Base-by-base conservation (phyloP, 2,888 invertebrate species). In the Lymantria monacha region DNA sequence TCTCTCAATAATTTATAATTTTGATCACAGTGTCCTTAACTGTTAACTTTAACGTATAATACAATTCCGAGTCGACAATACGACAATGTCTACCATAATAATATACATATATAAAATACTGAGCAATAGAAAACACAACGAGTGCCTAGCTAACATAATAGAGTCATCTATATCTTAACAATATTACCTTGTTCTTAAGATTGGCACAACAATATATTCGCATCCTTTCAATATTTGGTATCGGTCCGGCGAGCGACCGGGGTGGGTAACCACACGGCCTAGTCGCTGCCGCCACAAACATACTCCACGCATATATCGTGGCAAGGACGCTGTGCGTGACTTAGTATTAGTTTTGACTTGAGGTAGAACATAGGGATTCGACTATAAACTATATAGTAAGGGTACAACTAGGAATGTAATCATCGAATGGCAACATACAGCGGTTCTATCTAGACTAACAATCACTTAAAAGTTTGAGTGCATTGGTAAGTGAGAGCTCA, bases 1-100 rank as follows among this genome's bases (percentile, higher is more conserved):
- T 90, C 89, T 91, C 88, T 91, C 87, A 89, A 88, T 90, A 90
- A 87, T 91, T 89, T 87, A 90, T 90, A 91, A 91, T 90, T 90
- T 90, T 85, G 87, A 91, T 91, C 90, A 91, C 91, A 91, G 90
- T 88, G 82, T 84, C 76, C 87, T 89, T 90, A 86, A 89, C 87
- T 89, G 87, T 90, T 87, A 89, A 88, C 77, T 79, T 84, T 86
- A 89, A 90, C 88, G 81, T 87, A 86, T 86, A 81, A 83, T 87
- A 90, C 88, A 89, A 89, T 86, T 87, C 86, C 87, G 80, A 85
- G 82, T 83, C 77, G 78, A 74, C 81, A 79, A 81, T 61, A 74
- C 62, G 62, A 69, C 61, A 44, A 79, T 79, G 76, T 81, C 85
- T 79, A 81, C 77, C 56, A 76, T 68, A 61, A 14, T 41, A 41